Conservation (phyloP, 2,888 invertebrate genomes). For the Drosophila prostipennis region DNA sequence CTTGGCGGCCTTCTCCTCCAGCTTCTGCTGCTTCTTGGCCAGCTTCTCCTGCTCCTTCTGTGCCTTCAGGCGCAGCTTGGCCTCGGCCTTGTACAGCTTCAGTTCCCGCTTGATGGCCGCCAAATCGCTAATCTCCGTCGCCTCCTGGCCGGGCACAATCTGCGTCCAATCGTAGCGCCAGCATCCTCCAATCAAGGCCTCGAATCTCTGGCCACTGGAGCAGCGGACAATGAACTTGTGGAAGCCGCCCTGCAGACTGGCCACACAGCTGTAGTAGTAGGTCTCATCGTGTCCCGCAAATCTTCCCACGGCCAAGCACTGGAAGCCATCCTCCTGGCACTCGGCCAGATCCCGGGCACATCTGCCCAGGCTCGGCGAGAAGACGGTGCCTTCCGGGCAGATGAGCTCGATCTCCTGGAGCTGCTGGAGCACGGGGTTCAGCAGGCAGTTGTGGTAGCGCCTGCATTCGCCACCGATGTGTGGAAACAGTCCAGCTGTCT, state of each 20-base stretch:
- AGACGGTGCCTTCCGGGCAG: slow-evolving; percentile 60
- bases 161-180: slow-evolving; percentile 70
- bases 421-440: slow-evolving; percentile 22
- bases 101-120: slow-evolving; percentile 70
- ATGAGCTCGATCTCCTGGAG: slow-evolving; percentile 38
- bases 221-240: slow-evolving; percentile 75
- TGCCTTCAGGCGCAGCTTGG: slow-evolving; percentile 67
- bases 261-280: slow-evolving; percentile 71
- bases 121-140: slow-evolving; percentile 56
- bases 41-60: slow-evolving; percentile 66
- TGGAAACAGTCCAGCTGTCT: slow-evolving; percentile 49
- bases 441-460: slow-evolving; percentile 64
- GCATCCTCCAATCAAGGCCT: slow-evolving; percentile 60
- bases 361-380: slow-evolving; percentile 55
- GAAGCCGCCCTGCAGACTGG: slow-evolving; percentile 57
- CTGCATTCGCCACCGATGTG: slow-evolving; percentile 59
- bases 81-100: slow-evolving; percentile 67
- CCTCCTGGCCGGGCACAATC: slow-evolving; percentile 39
- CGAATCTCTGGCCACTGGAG: slow-evolving; percentile 62
- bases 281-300: slow-evolving; percentile 58
- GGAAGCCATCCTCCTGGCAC: slow-evolving; percentile 54
- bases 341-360: slow-evolving; percentile 69
- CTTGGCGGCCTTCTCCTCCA: slow-evolving; percentile 66
- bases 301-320: slow-evolving; percentile 58
- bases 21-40: slow-evolving; percentile 69